phyloP scores from a whole-genome alignment of 2,888 invertebrate species.

The Bedellia somnulentella region DNA sequence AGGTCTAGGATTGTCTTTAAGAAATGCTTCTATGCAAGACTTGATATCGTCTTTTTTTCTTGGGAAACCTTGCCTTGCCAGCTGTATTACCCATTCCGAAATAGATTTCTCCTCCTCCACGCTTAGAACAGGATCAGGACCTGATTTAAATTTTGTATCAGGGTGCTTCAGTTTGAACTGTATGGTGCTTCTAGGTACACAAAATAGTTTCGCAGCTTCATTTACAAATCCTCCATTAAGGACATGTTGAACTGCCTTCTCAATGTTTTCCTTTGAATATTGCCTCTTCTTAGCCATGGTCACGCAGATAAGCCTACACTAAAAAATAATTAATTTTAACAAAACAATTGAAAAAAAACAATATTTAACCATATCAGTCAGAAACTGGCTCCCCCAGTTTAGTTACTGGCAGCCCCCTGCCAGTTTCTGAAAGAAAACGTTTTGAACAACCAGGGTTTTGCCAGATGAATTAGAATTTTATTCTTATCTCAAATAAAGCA shows the following conservation, averaged over 20 bases:
- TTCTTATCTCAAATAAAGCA: background rate
- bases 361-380: background rate
- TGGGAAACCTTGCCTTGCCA: background rate
- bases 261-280: background rate
- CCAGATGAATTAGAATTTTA: background rate
- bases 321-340: background rate
- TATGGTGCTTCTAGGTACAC: background rate
- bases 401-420: background rate
- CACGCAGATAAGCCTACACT: background rate
- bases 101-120: too few species aligned
- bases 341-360: background rate
- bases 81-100: background rate
- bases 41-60: background rate
- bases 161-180: background rate
- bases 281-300: background rate
- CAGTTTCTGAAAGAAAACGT: background rate
- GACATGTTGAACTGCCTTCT: background rate
- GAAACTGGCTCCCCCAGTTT: background rate
- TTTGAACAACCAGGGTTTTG: background rate
- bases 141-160: background rate
- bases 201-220: background rate
- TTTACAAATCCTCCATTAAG: background rate
- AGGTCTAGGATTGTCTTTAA: background rate
- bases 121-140: too few species aligned
- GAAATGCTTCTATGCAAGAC: background rate